phyloP scores from a whole-genome alignment of 2,888 invertebrate species.

The Drosophila yooni region DNA sequence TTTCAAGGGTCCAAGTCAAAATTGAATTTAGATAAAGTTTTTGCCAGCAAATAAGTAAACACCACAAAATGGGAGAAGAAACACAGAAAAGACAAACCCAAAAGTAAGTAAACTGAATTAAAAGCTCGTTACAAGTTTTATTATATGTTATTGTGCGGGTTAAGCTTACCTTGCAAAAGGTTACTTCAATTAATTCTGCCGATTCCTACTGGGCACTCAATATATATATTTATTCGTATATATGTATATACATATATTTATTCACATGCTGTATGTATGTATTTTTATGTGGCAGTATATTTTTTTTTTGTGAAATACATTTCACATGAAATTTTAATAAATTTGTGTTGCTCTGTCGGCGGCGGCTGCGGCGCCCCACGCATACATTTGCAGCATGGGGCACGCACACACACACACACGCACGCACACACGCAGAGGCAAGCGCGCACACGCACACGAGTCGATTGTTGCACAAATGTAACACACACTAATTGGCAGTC shows the following conservation, averaged over 20 bases:
- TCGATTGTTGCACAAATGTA: slow-evolving; percentile 63
- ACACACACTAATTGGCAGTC: slow-evolving; percentile 66
- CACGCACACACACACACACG: slow-evolving; percentile 32
- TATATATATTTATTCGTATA: neutral
- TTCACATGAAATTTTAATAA: slow-evolving; percentile 33
- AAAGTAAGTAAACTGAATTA: slow-evolving; percentile 46
- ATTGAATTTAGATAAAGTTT: slow-evolving; percentile 63
- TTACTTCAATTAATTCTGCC: neutral
- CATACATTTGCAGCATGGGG: slow-evolving; percentile 42
- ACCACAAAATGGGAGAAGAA: slow-evolving; percentile 18
- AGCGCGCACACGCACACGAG: slow-evolving; percentile 38
- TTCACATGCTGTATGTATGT: slow-evolving; percentile 2
- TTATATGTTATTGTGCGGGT: slow-evolving; percentile 6
- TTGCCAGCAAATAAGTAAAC: slow-evolving; percentile 17
- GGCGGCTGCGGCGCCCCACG: slow-evolving; percentile 56
- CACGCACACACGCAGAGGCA: slow-evolving; percentile 3
- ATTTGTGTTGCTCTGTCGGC: slow-evolving; percentile 25
- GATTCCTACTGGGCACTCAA: neutral
- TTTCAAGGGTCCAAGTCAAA: slow-evolving; percentile 30
- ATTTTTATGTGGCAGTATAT: neutral
- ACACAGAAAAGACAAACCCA: slow-evolving; percentile 15
- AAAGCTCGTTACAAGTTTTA: slow-evolving; percentile 51
- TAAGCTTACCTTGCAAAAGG: slow-evolving; percentile 24
- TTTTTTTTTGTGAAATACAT: slow-evolving; percentile 1
- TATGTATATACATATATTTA: neutral